Evolutionary conservation across 1,140 invertebrate genomes (phyloP).

Genomic region (Drosophila nannoptera): DNA sequence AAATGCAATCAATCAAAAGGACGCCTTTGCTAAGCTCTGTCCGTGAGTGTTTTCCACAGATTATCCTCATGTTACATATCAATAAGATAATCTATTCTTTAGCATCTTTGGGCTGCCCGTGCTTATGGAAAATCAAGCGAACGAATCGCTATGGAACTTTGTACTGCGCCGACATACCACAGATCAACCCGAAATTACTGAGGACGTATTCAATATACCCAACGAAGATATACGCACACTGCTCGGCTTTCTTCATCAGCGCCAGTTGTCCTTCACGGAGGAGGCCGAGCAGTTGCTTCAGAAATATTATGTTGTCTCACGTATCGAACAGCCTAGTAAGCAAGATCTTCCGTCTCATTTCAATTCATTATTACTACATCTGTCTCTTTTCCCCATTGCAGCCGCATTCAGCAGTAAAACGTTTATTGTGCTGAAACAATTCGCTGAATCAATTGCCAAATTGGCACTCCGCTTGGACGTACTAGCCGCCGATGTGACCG

Average conservation of each 20-base stretch:
- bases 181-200: not conserved
- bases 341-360: not conserved
- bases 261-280: constrained; percentile 36
- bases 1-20: constrained; percentile 42
- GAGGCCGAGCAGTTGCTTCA: constrained; percentile 54
- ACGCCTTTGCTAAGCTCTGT: constrained; percentile 54
- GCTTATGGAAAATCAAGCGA: constrained; percentile 49
- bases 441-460: constrained; percentile 72
- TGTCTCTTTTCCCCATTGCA: constrained; percentile 23
- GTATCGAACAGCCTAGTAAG: constrained; percentile 59
- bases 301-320: constrained; percentile 66
- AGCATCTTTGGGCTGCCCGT: constrained; percentile 74
- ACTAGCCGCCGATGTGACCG: constrained; percentile 52
- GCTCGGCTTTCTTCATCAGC: constrained; percentile 52
- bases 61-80: not conserved
- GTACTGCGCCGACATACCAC: constrained; percentile 35
- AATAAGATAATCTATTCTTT: not conserved
- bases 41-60: constrained; percentile 30
- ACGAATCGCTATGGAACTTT: constrained; percentile 48
- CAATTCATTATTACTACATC: constrained; percentile 15
- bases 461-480: constrained; percentile 64
- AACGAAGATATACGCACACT: constrained; percentile 55
- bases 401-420: constrained; percentile 68
- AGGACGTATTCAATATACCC: constrained; percentile 50
- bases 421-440: constrained; percentile 65